Percentiles rank a stretch among this genome's conserved stretches.
These are phyloP conservation scores for crab-eating macaque (Macaca fascicularis) DNA, from an alignment of 2,113 vertebrate species.

Conservation along the genomic window T2T-MFA8v1.1 NC_088380.1:87963501-87964000, in stretches of 20 bases:
- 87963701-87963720: background rate
- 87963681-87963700: background rate
- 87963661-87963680: background rate
- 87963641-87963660: background rate
- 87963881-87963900: background rate
- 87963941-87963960: background rate
- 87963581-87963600: background rate
- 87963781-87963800: background rate
- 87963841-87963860: background rate
- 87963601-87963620: background rate
- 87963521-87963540: background rate
- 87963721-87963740: background rate
- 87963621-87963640: background rate
- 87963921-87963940: background rate
- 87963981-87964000: background rate
- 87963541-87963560: constrained; percentile 13
- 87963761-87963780: background rate
- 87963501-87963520: too few species aligned
- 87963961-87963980: constrained; percentile 12
- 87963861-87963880: background rate
- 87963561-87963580: background rate
- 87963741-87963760: background rate
- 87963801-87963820: background rate
- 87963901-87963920: constrained; percentile 34
- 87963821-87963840: background rate